Base-by-base conservation (phyloP, 2,888 invertebrate genomes). In the Agelastica alni region DNA sequence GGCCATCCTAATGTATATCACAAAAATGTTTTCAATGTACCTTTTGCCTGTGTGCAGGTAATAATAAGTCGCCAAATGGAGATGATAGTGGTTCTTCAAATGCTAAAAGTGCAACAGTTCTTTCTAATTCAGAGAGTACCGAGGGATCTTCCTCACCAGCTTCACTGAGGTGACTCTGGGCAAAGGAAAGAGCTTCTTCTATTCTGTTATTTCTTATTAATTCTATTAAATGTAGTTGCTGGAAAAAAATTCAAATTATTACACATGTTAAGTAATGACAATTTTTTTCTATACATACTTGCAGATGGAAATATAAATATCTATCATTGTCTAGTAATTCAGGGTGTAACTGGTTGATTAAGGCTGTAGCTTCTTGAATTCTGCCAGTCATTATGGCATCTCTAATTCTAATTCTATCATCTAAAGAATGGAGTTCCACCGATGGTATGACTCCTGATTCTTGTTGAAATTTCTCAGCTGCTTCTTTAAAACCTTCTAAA, bases 81-180 rank as follows among this genome's bases (percentile, higher is more conserved):
- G 96, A 95, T 51, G 86, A 87, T 65, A 92, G 88, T 0, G 98
- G 97, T 71, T 97, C 94, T 57, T 98, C 97, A 77, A 99, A 99
- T 4, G 98, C 98, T 12, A 99, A 77, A 47, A 99, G 79, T 0
- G 98, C 96, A 47, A 99, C 80, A 0, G 98, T 97, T 56, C 96
- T 82, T 77, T 98, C 98, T 51, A 97, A 78, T 77, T 97, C 96
- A 12, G 82, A 80, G 9, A 85, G 76, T n/a, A 85, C 84, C 30
- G 80, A 80, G 34, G 87, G 86, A 75, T 91, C 88, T 9, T 86
- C 88, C 65, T 93, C 93, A 2, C 93, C 95, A 7, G 93, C 87
- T 76, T 95, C 95, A 14, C 93, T 91, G 14, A 96, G 79, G 61
- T 94, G 89, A 34, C 90, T 90, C 70, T 95, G 93, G 1, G 96